Conservation (phyloP, 2,113 vertebrate species). For the Antennarius striatus region DNA sequence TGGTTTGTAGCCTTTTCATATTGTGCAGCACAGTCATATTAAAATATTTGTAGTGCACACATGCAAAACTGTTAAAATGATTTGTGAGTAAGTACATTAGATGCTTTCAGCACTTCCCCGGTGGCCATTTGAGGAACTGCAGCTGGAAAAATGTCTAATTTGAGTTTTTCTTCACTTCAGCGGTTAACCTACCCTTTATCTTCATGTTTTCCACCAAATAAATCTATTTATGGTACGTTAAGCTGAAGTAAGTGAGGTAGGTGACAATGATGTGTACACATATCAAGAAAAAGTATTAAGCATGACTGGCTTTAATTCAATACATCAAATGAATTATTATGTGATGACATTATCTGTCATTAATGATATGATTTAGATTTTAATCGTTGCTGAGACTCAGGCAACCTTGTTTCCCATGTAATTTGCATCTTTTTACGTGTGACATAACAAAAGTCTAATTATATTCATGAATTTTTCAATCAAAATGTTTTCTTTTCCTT, state of each 20-base stretch:
- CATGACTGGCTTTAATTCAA: no score
- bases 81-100: background rate
- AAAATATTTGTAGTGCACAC: background rate
- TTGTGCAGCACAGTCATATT: background rate
- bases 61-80: background rate
- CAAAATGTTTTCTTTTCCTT: no score
- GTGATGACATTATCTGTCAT: background rate
- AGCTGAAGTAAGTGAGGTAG: no score
- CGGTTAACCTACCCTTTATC: background rate
- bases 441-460: no score
- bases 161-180: no score
- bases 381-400: background rate
- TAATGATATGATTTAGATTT: background rate
- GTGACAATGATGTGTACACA: no score
- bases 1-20: no score
- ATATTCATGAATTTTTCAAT: no score
- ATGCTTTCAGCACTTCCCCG: background rate
- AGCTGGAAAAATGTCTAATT: background rate
- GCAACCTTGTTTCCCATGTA: no score
- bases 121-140: slow-evolving; percentile 25
- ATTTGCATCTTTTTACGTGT: no score
- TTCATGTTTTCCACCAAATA: background rate
- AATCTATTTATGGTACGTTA: background rate
- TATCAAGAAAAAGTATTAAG: no score
- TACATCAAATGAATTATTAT: background rate